Evolutionary conservation across 2,797 vertebrate species (phyloP), one percentile per base, ranked within the genome.

Genomic region (Sebastes paucispinis): DNA sequence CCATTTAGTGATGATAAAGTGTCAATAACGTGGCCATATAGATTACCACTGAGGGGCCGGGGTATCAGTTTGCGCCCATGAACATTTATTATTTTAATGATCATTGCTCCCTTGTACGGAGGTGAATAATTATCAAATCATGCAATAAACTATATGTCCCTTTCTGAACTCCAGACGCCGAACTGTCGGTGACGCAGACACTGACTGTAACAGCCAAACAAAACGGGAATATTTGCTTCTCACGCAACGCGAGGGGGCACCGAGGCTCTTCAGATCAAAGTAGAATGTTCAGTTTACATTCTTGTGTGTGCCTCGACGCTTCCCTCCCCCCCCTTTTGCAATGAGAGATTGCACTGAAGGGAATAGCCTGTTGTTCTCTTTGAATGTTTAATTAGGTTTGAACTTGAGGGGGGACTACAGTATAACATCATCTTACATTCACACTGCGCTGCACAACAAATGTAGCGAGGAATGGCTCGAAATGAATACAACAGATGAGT

Each of bases 1-100:
- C 90, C 89, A 89, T 94, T 96, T 94, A 92, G 94, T 14, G 59
- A 93, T 92, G 96, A 97, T 96, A 94, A 95, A 95, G 94, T 91
- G 62, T 93, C 92, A 94, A 95, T 96, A 94, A 96, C 96, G 95
- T 86, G 58, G 91, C 84, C 87, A 66, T 94, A 94, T 97, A 95
- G 95, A 96, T 96, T 96, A 95, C 93, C 89, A 85, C 3, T 2
- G 22, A 78, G 74, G 63, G 65, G 6, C 10, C 0, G 10, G 60
- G 73, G 62, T 81, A 81, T 89, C 75, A 65, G 5, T 79, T 88
- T 79, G 22, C 72, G 73, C 74, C 55, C n/a, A 5, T 57, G 16
- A 43, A 65, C 70, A 50, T n/a, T 59, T 82, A 32, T 69, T 83
- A 60, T 77, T 60, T 43, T 20, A 66, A 78, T 57, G 34, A 85